Percentiles rank a stretch among this genome's conserved stretches.
Evolutionary conservation across 1,140 invertebrate genomes (phyloP).

Genomic region (Drosophila setifemur): DNA sequence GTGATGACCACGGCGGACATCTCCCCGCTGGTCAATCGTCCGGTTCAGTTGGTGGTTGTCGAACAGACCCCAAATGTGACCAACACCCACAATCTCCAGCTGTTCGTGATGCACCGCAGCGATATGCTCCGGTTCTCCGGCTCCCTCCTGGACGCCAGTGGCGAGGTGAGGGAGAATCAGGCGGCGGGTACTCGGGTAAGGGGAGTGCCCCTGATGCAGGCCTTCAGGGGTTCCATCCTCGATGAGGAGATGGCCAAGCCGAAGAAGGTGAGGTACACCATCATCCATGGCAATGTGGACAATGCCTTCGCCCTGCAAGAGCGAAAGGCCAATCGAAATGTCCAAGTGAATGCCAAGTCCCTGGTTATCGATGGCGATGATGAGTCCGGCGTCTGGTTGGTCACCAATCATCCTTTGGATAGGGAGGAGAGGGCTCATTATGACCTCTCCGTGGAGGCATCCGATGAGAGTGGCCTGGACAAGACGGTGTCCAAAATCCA

Average conservation of each 20-base stretch:
- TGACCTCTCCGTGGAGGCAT: slow-evolving; percentile 88
- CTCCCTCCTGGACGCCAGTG: slow-evolving; percentile 84
- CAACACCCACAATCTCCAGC: slow-evolving; percentile 89
- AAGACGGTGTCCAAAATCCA: slow-evolving; percentile 88
- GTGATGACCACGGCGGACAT: slow-evolving; percentile 95
- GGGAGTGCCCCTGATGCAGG: slow-evolving; percentile 87
- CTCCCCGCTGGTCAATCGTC: slow-evolving; percentile 89
- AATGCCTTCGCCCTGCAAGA: slow-evolving; percentile 88
- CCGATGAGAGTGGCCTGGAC: slow-evolving; percentile 88
- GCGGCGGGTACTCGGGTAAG: slow-evolving; percentile 87
- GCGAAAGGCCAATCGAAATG: slow-evolving; percentile 84
- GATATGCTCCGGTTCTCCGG: slow-evolving; percentile 90
- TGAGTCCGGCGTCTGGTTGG: slow-evolving; percentile 86
- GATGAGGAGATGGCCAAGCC: slow-evolving; percentile 83
- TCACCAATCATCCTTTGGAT: slow-evolving; percentile 89
- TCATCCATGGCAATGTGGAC: slow-evolving; percentile 88
- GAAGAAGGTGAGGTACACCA: slow-evolving; percentile 89
- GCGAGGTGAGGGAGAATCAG: slow-evolving; percentile 90
- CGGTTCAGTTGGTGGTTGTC: slow-evolving; percentile 90
- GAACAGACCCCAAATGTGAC: slow-evolving; percentile 91
- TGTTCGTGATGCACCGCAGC: slow-evolving; percentile 91
- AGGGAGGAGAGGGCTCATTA: slow-evolving; percentile 88
- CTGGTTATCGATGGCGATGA: slow-evolving; percentile 78
- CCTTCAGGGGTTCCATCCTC: slow-evolving; percentile 74
- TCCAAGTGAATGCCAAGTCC: slow-evolving; percentile 84